Base-by-base conservation (phyloP, 2,888 invertebrate genomes). In the Chrysotoxum bicinctum region DNA sequence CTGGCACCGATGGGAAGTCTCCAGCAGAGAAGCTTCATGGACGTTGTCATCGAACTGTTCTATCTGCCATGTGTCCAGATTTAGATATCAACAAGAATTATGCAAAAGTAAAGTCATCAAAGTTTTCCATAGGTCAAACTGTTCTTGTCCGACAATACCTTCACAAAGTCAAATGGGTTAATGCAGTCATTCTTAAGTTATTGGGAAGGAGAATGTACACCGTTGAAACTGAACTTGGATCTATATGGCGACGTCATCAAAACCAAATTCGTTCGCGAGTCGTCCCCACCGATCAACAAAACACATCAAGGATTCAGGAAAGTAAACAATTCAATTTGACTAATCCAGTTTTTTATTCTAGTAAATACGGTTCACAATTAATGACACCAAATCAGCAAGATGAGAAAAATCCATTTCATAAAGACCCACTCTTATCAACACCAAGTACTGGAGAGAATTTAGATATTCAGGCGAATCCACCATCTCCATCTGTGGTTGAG, bases 161-260 rank as follows among this genome's bases (percentile, higher is more conserved):
- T 0, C 37, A 37, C 14, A 37, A n/a, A n/a, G 14, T 6, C 6
- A 37, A 37, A 37, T 37, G 37, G 37, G 37, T n/a, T 1, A 37
- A 37, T 5, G 54, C 50, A 4, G 32, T 60, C 10, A 54, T 70
- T 35, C 3, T 9, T 3, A 19, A 62, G 6, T 3, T 10, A 4
- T 6, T 62, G 16, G 76, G 52, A 48, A 58, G 52, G 23, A n/a
- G 77, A n/a, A 77, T 52, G 70, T 70, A 62, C 14, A 19, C 14
- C 12, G 64, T 77, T 1, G 54, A 62, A 64, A 70, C 77, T 12
- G 32, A 62, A 10, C 7, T 9, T 10, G 52, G 64, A 3, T 21
- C 43, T n/a, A 16, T 58, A 21, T 62, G 58, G 26, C 56, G 48
- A 14, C 60, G 50, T 9, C 70, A 64, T 21, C 62, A 62, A 43